Evolutionary conservation across 2,888 invertebrate genomes (phyloP), one percentile per base, ranked within the genome.

Genomic region (Dioctria rufipes): DNA sequence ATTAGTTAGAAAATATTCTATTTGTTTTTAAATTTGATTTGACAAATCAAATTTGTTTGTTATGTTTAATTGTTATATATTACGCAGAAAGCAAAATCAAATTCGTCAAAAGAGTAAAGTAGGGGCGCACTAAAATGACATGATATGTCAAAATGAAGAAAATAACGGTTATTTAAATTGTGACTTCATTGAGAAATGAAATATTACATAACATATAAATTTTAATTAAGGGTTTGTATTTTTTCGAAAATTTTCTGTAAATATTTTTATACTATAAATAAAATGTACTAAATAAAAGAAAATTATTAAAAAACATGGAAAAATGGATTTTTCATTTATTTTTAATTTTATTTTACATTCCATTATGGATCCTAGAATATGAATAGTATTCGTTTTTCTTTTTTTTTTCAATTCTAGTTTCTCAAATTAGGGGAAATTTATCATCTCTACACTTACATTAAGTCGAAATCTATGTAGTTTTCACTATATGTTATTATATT

Each of bases 181-280:
- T 75, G 75, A 75, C 61, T 80, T 43, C 60, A 58, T 13, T 13
- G 71, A 81, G n/a, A 66, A 51, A 65, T 65, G 65, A 66, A 54
- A 65, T 11, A 42, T 78, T 66, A 54, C 65, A 78, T 51, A 39
- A 58, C 54, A 78, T 82, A 54, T 58, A 82, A 78, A 39, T 79
- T 80, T 81, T 80, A 78, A 81, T 80, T 81, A 77, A 79, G 40
- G 66, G 79, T 82, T 82, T 82, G 80, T 81, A 82, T 82, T 82
- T 82, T 82, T 81, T 82, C 80, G 80, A 78, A 80, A 82, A 80
- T 82, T 82, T 81, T 82, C 81, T 82, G 82, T 82, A 80, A 79
- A 82, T 82, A 82, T 82, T 82, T 82, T 82, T 82, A 82, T 82
- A 82, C 82, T 82, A 82, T 82, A 82, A 82, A 80, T 80, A 82